These are phyloP conservation scores for Apogon talboti DNA, from an alignment of 2,797 vertebrate species.

Conservation along the genomic window DNA sequence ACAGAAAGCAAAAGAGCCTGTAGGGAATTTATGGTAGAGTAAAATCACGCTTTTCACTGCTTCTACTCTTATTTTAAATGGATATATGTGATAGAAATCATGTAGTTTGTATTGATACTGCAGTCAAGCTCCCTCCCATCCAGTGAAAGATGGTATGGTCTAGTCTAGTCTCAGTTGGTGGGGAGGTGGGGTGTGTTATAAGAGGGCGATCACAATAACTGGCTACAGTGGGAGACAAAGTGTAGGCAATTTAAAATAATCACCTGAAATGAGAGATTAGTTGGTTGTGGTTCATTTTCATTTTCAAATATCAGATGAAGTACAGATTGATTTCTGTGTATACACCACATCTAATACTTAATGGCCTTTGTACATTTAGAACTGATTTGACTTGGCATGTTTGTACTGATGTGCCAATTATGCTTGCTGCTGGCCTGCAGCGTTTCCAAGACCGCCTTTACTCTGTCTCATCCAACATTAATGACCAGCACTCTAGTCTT, in stretches of 20 bases:
- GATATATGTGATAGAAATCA: background rate
- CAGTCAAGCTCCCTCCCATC: slow-evolving; percentile 58
- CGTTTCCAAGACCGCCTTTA: background rate
- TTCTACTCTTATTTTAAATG: slow-evolving; percentile 15
- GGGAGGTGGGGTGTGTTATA: slow-evolving; percentile 64
- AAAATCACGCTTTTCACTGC: background rate
- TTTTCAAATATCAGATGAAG: slow-evolving; percentile 6
- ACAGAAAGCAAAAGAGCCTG: background rate
- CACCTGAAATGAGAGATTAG: slow-evolving; percentile 51
- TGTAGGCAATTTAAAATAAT: slow-evolving; percentile 68
- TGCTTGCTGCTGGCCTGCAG: slow-evolving; percentile 7
- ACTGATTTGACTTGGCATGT: slow-evolving; percentile 35
- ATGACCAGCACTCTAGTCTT: slow-evolving; percentile 36
- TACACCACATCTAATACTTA: slow-evolving; percentile 15
- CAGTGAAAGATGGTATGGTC: slow-evolving; percentile 75
- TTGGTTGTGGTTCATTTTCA: slow-evolving; percentile 27
- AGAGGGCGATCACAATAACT: slow-evolving; percentile 72
- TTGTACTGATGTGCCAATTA: slow-evolving; percentile 33
- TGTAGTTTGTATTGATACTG: slow-evolving; percentile 19
- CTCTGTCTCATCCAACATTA: slow-evolving; percentile 54
- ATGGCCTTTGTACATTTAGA: slow-evolving; percentile 19
- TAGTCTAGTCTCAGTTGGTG: slow-evolving; percentile 69
- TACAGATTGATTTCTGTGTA: slow-evolving; percentile 4
- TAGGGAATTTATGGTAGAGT: background rate
- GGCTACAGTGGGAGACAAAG: slow-evolving; percentile 65